Evolutionary conservation across 1,140 invertebrate genomes (phyloP).

Genomic region (Pseudomyrmex dendroicus): DNA sequence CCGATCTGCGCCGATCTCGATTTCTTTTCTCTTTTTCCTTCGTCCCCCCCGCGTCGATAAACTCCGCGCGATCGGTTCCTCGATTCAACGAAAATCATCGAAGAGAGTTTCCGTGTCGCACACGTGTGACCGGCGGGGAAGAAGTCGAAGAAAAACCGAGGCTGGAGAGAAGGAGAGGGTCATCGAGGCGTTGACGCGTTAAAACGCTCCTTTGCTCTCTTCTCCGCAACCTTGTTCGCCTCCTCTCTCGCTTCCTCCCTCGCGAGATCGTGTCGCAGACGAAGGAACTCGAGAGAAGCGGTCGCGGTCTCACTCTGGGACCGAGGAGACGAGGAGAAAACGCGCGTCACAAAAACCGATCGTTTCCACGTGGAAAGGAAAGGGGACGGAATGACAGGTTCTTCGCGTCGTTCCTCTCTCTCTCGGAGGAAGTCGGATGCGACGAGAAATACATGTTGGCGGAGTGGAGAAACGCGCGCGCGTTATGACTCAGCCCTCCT

Average conservation of each 20-base stretch:
- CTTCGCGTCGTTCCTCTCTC: slow-evolving; percentile 20
- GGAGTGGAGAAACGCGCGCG: slow-evolving; percentile 20
- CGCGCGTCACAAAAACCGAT: slow-evolving; percentile 70
- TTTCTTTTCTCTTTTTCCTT: not conserved
- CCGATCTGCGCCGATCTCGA: not conserved
- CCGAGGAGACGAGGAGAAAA: slow-evolving; percentile 22
- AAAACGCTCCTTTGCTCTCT: slow-evolving; percentile 57
- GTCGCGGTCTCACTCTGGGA: slow-evolving; percentile 1
- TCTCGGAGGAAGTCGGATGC: slow-evolving; percentile 52
- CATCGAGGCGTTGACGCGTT: slow-evolving; percentile 70
- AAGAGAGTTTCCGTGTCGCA: slow-evolving; percentile 15
- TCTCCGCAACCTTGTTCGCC: slow-evolving; percentile 16
- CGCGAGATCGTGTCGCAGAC: not conserved
- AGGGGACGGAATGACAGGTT: slow-evolving; percentile 64
- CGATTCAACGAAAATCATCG: slow-evolving; percentile 5
- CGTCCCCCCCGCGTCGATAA: slow-evolving; percentile 4
- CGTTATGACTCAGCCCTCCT: slow-evolving; percentile 60
- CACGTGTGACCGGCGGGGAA: slow-evolving; percentile 6
- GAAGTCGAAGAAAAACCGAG: slow-evolving; percentile 36
- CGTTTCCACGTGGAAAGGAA: slow-evolving; percentile 53
- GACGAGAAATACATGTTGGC: slow-evolving; percentile 28
- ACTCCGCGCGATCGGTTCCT: slow-evolving; percentile 5
- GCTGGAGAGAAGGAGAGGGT: not conserved
- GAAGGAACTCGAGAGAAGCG: slow-evolving; percentile 14
- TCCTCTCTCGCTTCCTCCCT: slow-evolving; percentile 18